phyloP scores from a whole-genome alignment of 2,888 invertebrate genomes.

The Alsophila aescularia region DNA sequence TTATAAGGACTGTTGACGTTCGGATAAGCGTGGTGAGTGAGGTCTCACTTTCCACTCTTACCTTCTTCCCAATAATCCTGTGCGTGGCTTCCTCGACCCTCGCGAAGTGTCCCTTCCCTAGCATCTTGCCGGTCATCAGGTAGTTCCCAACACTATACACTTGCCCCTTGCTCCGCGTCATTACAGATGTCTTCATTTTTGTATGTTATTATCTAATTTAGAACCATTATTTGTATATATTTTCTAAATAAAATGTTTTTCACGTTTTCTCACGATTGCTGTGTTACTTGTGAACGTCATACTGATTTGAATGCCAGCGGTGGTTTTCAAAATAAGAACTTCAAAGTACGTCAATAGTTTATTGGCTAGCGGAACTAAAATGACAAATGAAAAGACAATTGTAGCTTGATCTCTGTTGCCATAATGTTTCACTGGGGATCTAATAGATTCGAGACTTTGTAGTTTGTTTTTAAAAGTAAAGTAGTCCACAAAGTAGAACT shows the following conservation, averaged over 20 bases:
- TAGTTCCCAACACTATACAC: conserved; percentile 88
- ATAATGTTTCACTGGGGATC: background rate
- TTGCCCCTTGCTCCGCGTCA: conserved; percentile 68
- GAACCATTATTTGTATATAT: conserved; percentile 61
- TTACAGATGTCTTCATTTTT: conserved; percentile 62
- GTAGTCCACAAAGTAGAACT: background rate
- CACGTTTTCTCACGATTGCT: conserved; percentile 20
- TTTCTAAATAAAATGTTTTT: conserved; percentile 33
- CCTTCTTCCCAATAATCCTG: conserved; percentile 87
- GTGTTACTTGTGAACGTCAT: conserved; percentile 35
- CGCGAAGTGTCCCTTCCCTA: conserved; percentile 91
- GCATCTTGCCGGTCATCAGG: conserved; percentile 87
- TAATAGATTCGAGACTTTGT: background rate
- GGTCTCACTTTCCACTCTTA: conserved; percentile 51
- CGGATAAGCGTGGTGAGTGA: too few species aligned
- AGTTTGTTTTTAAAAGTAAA: background rate
- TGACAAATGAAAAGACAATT: too few species aligned
- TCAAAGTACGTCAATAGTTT: background rate
- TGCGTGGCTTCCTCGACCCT: conserved; percentile 90
- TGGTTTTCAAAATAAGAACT: conserved; percentile 24
- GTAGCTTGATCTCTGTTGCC: background rate
- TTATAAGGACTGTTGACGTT: too few species aligned
- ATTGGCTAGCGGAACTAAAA: background rate
- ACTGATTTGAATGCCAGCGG: conserved; percentile 14
- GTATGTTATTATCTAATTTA: conserved; percentile 59